Evolutionary conservation across 2,888 invertebrate species (phyloP).

Genomic region (Acleris cristana): DNA sequence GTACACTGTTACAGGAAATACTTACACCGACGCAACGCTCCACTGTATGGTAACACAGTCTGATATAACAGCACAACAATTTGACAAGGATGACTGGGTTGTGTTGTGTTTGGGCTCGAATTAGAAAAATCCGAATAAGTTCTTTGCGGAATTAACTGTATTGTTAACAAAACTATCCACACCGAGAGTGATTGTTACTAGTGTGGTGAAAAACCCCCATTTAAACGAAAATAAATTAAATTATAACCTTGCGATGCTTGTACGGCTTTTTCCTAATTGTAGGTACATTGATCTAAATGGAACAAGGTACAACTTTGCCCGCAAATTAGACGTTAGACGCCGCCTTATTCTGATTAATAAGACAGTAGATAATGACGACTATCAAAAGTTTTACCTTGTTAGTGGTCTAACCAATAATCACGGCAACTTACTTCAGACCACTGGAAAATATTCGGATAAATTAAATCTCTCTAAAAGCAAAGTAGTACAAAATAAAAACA

Average conservation of each 20-base stretch:
- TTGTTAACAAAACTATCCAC: constrained; percentile 2
- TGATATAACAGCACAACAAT: neutral
- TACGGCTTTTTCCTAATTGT: constrained; percentile 3
- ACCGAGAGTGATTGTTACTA: constrained; percentile 3
- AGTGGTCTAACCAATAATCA: neutral
- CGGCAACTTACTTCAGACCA: neutral
- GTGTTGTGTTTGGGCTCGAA: constrained; percentile 11
- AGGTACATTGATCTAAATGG: neutral
- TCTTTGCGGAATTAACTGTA: constrained; percentile 11
- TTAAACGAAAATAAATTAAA: constrained; percentile 7
- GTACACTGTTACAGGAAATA: neutral
- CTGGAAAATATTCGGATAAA: too few relatives aligned
- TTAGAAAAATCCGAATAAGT: constrained; percentile 11
- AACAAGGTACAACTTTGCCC: neutral
- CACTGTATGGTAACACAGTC: neutral
- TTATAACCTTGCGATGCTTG: neutral
- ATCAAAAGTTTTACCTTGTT: constrained; percentile 1
- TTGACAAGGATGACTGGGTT: constrained; percentile 9
- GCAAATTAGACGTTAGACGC: neutral
- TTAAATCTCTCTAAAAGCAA: too few relatives aligned
- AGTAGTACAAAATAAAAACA: too few relatives aligned
- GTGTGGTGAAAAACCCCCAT: constrained; percentile 1
- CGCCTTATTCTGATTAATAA: constrained; percentile 1
- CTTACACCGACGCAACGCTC: constrained; percentile 3
- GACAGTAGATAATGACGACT: neutral